Base-by-base conservation (phyloP, 2,888 invertebrate genomes). In the Aquatica leii region DNA sequence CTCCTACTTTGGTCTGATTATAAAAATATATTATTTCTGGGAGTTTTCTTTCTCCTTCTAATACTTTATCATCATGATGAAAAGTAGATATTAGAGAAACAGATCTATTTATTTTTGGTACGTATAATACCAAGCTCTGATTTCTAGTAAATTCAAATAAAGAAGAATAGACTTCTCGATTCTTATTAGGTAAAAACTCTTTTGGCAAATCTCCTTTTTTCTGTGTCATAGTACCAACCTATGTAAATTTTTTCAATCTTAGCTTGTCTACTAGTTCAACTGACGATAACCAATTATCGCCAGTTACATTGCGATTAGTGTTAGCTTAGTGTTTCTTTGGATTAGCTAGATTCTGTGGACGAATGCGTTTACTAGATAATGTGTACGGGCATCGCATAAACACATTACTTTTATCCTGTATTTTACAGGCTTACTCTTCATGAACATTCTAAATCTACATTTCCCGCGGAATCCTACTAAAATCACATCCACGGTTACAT, bases 91-190 rank as follows among this genome's bases (percentile, higher is more conserved):
- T 37, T n/a, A 37, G 37, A 37, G 37, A 37, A 37, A 37, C 37
- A 37, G 11, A 11, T 37, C 5, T 37, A 6, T 37, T 37, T 37
- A 2, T 37, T 37, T 3, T 9, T 6, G 5, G 37, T 37, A n/a
- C n/a, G n/a, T n/a, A n/a, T n/a, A n/a, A n/a, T n/a, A 37, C 37
- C 37, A 37, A 9, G 37, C 37, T 37, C 37, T 37, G 37, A 37
- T 37, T 37, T 37, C 4, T 37, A 37, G 37, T 37, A 37, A 37
- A 12, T 11, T 3, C 37, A 9, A 37, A 37, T 12, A 37, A n/a
- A 37, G 2, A 37, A 37, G 37, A 37, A 6, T 37, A 37, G 37
- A 37, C 5, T 6, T 37, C 37, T 37, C 37, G 37, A 37, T 37
- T 12, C 37, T 37, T 37, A 37, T 37, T 37, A 37, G 37, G 37